Percentiles rank a stretch among this genome's conserved stretches.
Evolutionary conservation across 2,888 invertebrate genomes (phyloP).

Genomic region (Diaphora mendica): DNA sequence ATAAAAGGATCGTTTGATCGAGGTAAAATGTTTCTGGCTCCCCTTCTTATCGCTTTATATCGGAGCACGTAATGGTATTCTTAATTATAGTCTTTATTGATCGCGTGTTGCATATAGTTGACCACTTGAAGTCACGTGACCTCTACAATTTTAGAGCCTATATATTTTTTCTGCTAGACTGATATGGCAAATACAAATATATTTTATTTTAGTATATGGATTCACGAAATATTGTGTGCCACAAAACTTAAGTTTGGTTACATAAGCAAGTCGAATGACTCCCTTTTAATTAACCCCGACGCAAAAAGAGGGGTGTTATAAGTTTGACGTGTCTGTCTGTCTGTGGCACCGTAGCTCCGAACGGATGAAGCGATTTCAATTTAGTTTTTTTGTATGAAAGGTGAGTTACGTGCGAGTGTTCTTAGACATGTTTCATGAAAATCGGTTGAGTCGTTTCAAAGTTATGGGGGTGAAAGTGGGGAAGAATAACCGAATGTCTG

Average conservation of each 20-base stretch:
- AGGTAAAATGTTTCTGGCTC: conserved; percentile 31
- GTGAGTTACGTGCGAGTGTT: no score
- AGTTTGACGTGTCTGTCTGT: no score
- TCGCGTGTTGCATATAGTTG: conserved; percentile 57
- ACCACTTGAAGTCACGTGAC: conserved; percentile 37
- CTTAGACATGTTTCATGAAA: no score
- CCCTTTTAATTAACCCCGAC: no score
- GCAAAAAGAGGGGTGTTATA: no score
- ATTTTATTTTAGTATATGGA: neutral
- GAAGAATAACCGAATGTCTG: no score
- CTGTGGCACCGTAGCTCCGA: no score
- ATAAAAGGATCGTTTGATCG: conserved; percentile 46
- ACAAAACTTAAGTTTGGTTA: neutral
- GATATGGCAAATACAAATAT: neutral
- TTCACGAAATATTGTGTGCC: neutral
- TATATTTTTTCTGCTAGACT: neutral
- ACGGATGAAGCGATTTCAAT: no score
- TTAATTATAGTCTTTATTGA: conserved; percentile 70
- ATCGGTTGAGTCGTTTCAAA: no score
- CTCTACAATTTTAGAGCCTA: conserved; percentile 5
- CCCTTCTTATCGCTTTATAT: conserved; percentile 57
- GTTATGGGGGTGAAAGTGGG: no score
- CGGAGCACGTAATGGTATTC: conserved; percentile 53
- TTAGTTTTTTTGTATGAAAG: no score
- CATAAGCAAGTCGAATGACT: no score